Base-by-base conservation (phyloP, 2,113 vertebrate genomes). In the Entelurus aequoreus region DNA sequence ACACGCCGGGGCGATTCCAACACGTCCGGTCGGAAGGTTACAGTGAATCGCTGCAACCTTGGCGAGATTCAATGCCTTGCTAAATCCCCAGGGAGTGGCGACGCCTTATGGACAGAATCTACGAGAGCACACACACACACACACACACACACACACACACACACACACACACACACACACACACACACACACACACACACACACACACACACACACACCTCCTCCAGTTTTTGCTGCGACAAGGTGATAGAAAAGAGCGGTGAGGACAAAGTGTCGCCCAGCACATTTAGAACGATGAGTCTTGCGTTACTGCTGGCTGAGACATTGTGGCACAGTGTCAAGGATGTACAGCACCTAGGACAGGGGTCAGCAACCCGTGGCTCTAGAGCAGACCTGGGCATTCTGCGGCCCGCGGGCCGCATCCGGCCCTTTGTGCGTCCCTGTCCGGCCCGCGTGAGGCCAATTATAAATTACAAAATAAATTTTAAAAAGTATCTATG, bases 211-310 rank as follows among this genome's bases (percentile, higher is more conserved):
- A 19, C 19, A 19, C 19, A 19, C 19, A 19, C 19, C 1, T 38
- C 19, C 62, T 63, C 6, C 19, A 19, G 42, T n/a, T 11, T 37
- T 5, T 1, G 19, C 66, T 66, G 62, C 11, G 40, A 63, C 68
- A 66, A 72, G 66, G 76, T 66, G 66, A 74, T 51, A 35, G 36
- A 54, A 71, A 54, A 74, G 62, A 65, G 71, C 13, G 70, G 65
- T 76, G 64, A 68, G 64, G 69, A 69, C 55, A 57, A 35, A 57
- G 9, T 15, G 68, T 80, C 51, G 69, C 65, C 54, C 69, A 75
- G 77, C 80, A 77, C 6, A 71, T 78, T 44, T 50, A 19, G 61
- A 72, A 52, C 36, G 37, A 14, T 21, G 35, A 48, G 38, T 42
- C 7, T 57, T 40, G 9, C 55, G 44, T 21, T 13, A 44, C 40